Percentiles rank a stretch among this genome's conserved stretches.
Evolutionary conservation across 2,113 vertebrate genomes (phyloP).

Genomic region (Hippolais icterina): DNA sequence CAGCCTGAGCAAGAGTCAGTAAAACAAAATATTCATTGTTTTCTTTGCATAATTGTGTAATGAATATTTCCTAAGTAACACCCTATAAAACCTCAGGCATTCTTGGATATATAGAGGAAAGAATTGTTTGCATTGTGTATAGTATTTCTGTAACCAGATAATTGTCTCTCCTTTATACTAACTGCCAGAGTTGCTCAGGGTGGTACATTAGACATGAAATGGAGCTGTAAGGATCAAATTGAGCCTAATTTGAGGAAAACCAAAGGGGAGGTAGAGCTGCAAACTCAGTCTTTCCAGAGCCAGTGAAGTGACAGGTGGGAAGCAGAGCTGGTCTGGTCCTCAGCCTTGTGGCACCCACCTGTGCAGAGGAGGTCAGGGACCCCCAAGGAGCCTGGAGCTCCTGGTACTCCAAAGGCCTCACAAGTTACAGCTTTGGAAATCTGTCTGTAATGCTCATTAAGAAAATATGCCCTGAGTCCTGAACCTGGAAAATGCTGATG

Average conservation of each 20-base stretch:
- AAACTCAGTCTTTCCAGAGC: neutral
- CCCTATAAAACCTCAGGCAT: neutral
- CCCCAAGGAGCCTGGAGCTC: neutral
- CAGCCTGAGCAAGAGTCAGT: neutral
- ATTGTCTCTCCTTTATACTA: neutral
- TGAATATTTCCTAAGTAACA: neutral
- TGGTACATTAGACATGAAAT: neutral
- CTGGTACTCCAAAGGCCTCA: neutral
- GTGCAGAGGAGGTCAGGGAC: neutral
- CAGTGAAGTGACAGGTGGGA: neutral
- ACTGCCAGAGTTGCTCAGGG: neutral
- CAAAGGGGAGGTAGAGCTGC: neutral
- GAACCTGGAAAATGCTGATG: neutral
- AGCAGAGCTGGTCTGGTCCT: neutral
- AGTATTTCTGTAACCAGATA: neutral
- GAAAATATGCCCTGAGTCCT: neutral
- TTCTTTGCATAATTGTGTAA: neutral
- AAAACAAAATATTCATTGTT: neutral
- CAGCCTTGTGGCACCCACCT: neutral
- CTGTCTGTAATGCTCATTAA: slow-evolving; percentile 16
- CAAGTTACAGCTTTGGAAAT: slow-evolving; percentile 7
- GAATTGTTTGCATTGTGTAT: neutral
- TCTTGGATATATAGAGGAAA: neutral
- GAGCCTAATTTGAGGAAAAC: neutral
- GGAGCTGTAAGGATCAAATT: neutral